Conservation (phyloP, 2,888 invertebrate genomes). For the Drosophila lacicola region DNA sequence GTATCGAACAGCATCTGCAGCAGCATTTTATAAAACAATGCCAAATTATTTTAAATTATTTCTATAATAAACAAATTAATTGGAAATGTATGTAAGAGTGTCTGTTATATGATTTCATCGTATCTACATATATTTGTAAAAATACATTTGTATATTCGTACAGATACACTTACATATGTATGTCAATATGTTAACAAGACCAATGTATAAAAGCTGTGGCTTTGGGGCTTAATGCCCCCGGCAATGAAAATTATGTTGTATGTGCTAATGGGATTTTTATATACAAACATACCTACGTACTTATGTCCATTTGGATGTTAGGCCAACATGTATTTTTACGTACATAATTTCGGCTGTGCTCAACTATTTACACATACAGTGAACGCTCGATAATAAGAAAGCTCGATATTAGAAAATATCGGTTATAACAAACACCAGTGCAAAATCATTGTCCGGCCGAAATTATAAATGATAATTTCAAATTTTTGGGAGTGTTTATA, state of each 20-base stretch:
- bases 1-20: constrained; percentile 24
- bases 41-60: constrained; percentile 1
- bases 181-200: constrained; percentile 27
- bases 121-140: background rate
- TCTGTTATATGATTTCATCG: background rate
- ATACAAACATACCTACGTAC: constrained; percentile 5
- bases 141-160: background rate
- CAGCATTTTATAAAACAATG: background rate
- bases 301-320: background rate
- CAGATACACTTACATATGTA: background rate
- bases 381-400: too few species aligned
- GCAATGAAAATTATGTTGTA: constrained; percentile 37
- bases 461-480: too few species aligned
- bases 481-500: too few species aligned
- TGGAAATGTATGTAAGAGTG: background rate
- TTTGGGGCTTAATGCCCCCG: constrained; percentile 29
- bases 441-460: too few species aligned
- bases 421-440: too few species aligned
- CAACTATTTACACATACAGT: background rate
- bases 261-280: constrained; percentile 42
- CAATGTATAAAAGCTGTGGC: constrained; percentile 15
- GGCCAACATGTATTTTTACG: constrained; percentile 1
- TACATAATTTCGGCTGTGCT: background rate
- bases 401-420: too few species aligned
- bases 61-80: background rate